phyloP scores from a whole-genome alignment of 2,113 vertebrate genomes.

The Oreochromis tanganicae region DNA sequence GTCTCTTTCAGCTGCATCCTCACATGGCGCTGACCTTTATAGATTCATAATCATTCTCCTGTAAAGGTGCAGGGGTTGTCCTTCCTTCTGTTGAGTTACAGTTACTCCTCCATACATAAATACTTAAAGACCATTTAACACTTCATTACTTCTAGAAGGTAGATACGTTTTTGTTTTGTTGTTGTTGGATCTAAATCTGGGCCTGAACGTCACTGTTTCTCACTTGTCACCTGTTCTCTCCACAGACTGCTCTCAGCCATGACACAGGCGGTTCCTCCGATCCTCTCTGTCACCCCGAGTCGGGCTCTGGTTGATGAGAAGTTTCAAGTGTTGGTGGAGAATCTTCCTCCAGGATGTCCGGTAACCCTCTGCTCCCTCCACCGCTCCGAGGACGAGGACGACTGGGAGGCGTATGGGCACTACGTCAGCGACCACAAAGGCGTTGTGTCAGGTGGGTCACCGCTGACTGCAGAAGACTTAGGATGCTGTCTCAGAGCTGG shows the following conservation, averaged over 20 bases:
- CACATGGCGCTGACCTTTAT: no score
- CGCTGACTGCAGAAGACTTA: neutral
- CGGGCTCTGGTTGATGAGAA: conserved; percentile 66
- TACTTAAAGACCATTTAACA: no score
- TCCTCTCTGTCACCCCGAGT: conserved; percentile 48
- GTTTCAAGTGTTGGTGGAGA: conserved; percentile 52
- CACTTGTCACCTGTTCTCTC: neutral
- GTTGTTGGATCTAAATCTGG: no score
- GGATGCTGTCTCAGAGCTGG: neutral
- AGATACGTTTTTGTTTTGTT: no score
- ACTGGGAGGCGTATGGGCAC: conserved; percentile 71
- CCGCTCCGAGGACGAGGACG: conserved; percentile 58
- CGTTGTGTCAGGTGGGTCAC: conserved; percentile 50
- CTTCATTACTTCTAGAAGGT: no score
- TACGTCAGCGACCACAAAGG: conserved; percentile 60
- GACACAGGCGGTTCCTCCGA: neutral
- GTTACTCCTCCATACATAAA: no score
- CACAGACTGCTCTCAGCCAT: neutral
- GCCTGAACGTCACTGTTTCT: no score
- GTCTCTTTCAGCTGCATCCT: no score
- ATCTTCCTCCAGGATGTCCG: conserved; percentile 33
- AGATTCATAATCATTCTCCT: no score
- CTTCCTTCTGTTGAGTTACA: no score
- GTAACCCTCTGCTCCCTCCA: conserved; percentile 63
- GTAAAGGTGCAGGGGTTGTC: no score